Conservation (phyloP, 2,797 vertebrate genomes). For the Cyclopterus lumpus region DNA sequence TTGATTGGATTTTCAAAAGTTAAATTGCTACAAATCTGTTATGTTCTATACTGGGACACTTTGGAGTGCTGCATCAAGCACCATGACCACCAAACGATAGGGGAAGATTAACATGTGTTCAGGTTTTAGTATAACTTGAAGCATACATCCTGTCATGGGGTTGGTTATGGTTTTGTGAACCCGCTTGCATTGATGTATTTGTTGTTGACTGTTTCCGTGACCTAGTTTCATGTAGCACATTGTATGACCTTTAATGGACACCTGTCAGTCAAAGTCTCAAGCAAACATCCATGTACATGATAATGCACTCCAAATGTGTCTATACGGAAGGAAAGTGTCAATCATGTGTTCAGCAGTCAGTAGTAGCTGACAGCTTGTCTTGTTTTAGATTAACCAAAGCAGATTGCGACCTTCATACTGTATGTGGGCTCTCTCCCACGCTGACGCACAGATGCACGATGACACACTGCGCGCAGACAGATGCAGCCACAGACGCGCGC, state of each 20-base stretch:
- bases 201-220: not conserved
- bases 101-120: not conserved
- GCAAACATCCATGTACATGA: not conserved
- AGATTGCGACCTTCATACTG: slow-evolving; percentile 30
- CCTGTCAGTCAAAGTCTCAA: not conserved
- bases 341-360: not conserved
- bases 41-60: not conserved
- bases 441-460: not conserved
- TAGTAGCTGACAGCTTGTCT: not conserved
- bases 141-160: not conserved
- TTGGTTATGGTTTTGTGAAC: not conserved
- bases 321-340: not conserved
- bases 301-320: not conserved
- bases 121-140: not conserved
- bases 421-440: slow-evolving; percentile 17
- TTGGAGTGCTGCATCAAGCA: not conserved
- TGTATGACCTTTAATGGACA: not conserved
- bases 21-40: not conserved
- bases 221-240: not conserved
- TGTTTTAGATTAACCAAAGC: not conserved
- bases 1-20: not conserved
- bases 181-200: not conserved
- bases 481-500: slow-evolving; percentile 58
- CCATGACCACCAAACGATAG: not conserved
- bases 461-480: slow-evolving; percentile 24